Evolutionary conservation across 1,140 invertebrate species (phyloP), one percentile per base, ranked within the genome.

Genomic region (Scaptomyza pallida): DNA sequence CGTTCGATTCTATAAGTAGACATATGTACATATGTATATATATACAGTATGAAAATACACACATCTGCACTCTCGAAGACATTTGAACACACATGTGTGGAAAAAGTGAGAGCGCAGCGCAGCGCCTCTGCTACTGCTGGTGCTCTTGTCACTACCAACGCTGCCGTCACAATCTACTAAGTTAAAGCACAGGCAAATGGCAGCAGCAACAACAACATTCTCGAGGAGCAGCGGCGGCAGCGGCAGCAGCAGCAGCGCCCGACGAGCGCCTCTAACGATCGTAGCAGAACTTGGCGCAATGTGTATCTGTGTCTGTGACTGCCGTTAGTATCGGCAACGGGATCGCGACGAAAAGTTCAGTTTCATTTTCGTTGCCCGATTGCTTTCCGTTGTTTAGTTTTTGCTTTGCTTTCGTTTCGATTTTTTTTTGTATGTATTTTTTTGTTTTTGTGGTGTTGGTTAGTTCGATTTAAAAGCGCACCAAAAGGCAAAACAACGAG

Each of bases 301-400:
- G 37, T 59, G 59, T 61, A 71, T 47, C 15, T 67, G 59, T 79
- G 76, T 57, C 62, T 45, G 59, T 83, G 81, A 71, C 76, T 71
- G 81, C 82, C 82, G 82, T 86, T 82, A 86, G 82, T 86, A 88
- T 86, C 82, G 82, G 55, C 82, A 88, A 86, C 82, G 83, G 82
- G 78, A 88, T 88, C 82, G 82, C 75, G 47, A 63, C 72, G 78
- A 72, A 86, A 86, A 88, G 82, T 86, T 88, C 82, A 81, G 81
- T 85, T 85, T 86, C 77, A 81, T 83, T 86, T 80, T 86, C 82
- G 81, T 68, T 72, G 69, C 48, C 44, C 56, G 64, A 55, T 69
- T 55, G 52, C 21, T 41, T 43, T 50, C 15, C 37, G 30, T 78
- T 78, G 68, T 80, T 72, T 75, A 48, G 23, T 45, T 43, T 17